Conservation (phyloP, 2,888 invertebrate genomes). For the Lutraria lutraria region DNA sequence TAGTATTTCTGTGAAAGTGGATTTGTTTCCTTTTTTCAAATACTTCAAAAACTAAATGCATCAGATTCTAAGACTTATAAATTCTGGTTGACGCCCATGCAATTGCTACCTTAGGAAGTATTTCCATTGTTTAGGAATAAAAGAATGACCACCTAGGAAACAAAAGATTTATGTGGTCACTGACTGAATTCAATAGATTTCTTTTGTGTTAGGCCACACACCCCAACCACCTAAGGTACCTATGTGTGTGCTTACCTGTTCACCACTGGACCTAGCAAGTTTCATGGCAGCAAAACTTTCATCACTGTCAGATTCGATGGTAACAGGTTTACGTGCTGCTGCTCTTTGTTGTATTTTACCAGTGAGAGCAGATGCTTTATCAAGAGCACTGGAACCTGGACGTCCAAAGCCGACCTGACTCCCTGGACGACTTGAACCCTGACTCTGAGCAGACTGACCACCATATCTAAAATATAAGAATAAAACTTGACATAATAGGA, state of each 20-base stretch:
- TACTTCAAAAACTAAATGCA: no score
- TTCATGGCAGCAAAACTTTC: constrained; percentile 71
- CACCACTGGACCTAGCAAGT: constrained; percentile 60
- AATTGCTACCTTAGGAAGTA: no score
- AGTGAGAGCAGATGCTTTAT: constrained; percentile 76
- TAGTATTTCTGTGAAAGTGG: no score
- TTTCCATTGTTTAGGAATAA: no score
- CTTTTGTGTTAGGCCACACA: no score
- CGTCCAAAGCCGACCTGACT: constrained; percentile 44
- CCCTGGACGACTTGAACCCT: constrained; percentile 45
- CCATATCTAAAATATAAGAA: constrained; percentile 27
- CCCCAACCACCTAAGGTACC: no score
- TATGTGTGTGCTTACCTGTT: constrained; percentile 64
- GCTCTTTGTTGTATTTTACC: constrained; percentile 75
- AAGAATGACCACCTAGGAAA: no score
- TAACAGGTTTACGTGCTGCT: constrained; percentile 66
- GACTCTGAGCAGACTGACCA: constrained; percentile 22
- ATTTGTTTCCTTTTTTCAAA: no score
- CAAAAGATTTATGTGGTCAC: no score
- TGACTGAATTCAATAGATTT: no score
- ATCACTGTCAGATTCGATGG: constrained; percentile 78
- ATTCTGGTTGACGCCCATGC: no score
- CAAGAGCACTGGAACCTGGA: constrained; percentile 71
- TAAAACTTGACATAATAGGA: neutral
- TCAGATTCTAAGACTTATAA: no score